These are phyloP conservation scores for Gryon sp. DNA, from an alignment of 1,140 invertebrate genomes.

Conservation along the genomic window DNA sequence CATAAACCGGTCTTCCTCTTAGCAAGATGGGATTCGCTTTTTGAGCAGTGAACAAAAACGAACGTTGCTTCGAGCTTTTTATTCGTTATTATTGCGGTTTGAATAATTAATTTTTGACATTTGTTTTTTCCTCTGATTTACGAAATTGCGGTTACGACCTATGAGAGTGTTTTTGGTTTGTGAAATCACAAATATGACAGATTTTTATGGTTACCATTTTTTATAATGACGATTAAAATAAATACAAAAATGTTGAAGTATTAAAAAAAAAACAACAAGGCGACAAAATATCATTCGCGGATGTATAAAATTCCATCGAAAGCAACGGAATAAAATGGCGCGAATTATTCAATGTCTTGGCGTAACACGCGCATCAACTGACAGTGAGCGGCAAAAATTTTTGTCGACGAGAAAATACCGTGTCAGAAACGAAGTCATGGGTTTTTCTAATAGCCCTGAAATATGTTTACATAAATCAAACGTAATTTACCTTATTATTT, in stretches of 20 bases:
- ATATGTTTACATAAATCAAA: constrained; percentile 59
- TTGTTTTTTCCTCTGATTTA: constrained; percentile 52
- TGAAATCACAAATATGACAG: constrained; percentile 57
- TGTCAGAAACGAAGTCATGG: constrained; percentile 4
- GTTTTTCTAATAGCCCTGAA: constrained; percentile 51
- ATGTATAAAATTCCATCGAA: too few relatives aligned
- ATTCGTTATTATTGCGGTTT: constrained; percentile 61
- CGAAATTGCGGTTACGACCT: constrained; percentile 58
- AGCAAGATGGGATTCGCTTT: constrained; percentile 46
- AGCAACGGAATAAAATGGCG: too few relatives aligned
- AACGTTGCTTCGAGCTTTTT: constrained; percentile 36
- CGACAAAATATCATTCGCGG: too few relatives aligned
- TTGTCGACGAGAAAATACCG: background rate
- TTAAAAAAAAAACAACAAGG: background rate
- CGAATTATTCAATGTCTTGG: too few relatives aligned
- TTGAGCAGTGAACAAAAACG: constrained; percentile 37
- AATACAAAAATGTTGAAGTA: background rate
- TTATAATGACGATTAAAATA: constrained; percentile 49
- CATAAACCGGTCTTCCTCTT: constrained; percentile 61
- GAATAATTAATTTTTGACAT: constrained; percentile 60
- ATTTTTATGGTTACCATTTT: constrained; percentile 55
- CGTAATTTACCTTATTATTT: constrained; percentile 54
- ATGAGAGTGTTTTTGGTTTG: constrained; percentile 42
- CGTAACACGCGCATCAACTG: background rate
- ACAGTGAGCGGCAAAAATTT: background rate